Conservation (phyloP, 2,797 vertebrate species). For the Pangasius sanitwongsei region DNA sequence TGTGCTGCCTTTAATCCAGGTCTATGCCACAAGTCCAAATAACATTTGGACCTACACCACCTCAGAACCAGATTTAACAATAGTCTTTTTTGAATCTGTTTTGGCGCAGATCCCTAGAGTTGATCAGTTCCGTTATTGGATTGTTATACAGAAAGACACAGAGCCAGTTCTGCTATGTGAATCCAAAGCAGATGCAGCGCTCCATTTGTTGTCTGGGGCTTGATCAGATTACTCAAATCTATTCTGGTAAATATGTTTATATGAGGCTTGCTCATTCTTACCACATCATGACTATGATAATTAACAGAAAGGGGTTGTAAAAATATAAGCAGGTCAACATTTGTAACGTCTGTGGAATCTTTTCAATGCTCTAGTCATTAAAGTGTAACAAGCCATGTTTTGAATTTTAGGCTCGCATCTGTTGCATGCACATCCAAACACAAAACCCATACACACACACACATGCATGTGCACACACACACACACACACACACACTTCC, state of each 20-base stretch:
- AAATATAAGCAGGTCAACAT: background rate
- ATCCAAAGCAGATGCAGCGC: background rate
- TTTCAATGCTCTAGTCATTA: background rate
- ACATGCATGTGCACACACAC: too few species aligned
- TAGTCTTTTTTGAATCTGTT: background rate
- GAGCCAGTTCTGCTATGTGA: background rate
- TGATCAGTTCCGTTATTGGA: background rate
- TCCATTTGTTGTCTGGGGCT: slow-evolving; percentile 1
- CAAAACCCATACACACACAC: background rate
- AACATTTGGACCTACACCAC: background rate
- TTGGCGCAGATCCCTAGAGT: background rate
- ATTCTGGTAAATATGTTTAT: slow-evolving; percentile 11
- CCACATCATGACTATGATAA: background rate
- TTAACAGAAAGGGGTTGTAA: background rate
- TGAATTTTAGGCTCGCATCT: too few species aligned
- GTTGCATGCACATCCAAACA: background rate
- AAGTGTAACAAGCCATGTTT: background rate
- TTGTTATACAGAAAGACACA: background rate
- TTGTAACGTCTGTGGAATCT: background rate
- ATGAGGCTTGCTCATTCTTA: background rate
- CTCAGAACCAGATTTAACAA: background rate
- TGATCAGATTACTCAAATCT: slow-evolving; percentile 3
- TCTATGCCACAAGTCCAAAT: background rate
- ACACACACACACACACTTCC: background rate
- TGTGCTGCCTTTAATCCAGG: background rate